Base-by-base conservation (phyloP, 2,113 vertebrate genomes). In the Eupsittula cactorum region DNA sequence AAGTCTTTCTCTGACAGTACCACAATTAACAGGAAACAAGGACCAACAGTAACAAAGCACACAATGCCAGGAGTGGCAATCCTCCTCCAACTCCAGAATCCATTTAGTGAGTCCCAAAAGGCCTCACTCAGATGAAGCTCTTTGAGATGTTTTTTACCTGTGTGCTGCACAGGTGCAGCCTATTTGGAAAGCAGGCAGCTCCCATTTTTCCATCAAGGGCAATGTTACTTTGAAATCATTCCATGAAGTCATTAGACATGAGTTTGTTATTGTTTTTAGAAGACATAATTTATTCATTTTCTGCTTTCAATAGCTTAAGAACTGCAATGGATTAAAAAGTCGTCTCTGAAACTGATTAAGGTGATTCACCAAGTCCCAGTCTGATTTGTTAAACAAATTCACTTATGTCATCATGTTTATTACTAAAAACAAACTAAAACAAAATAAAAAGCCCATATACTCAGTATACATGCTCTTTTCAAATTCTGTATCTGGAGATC, bases 161-260 rank as follows among this genome's bases (percentile, higher is more conserved):
- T 81, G 81, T 78, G 81, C 65, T 75, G 89, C 94, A 86, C 95
- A 96, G 91, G 94, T 96, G 95, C 94, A 95, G 96, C 86, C 81
- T 89, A 84, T 94, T 92, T 93, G 91, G 91, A 89, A 89, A 75
- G 70, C 86, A 91, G 86, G 94, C 50, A 0, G 80, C 93, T 95
- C 91, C 93, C 57, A 71, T 84, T 95, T 92, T 92, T 95, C 89
- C 91, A 95, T 52, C 76, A 69, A 77, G 86, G 81, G 70, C 78
- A 95, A 93, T 9, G 33, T 79, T 92, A 80, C 94, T 97, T 96
- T 91, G 94, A 97, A 97, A 97, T 63, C 62, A 41, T 80, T 91
- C 87, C 94, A 92, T 63, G 70, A 84, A 91, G 82, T 95, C 95
- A 94, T 95, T 96, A 95, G 93, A 91, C 78, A 41, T 49, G 41